A percentile compares a stretch with the other conserved stretches of the same genome.
Evolutionary conservation across 2,797 vertebrate genomes (phyloP).

Genomic region (Hippoglossus hippoglossus): DNA sequence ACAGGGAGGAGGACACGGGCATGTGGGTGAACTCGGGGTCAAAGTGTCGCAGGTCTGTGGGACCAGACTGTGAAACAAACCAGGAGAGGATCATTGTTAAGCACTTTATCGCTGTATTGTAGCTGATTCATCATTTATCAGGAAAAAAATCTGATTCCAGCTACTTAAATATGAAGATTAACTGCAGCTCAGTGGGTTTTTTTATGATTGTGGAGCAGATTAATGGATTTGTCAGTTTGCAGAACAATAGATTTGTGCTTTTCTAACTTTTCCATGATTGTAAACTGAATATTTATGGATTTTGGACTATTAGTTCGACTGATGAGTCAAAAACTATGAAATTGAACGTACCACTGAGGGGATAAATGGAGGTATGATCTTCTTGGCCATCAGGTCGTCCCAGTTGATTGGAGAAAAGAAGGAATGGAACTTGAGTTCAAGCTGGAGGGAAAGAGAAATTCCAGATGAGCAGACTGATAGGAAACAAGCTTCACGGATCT

Average conservation of each 20-base stretch:
- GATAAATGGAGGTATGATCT: constrained; percentile 83
- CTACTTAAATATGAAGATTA: too few relatives aligned
- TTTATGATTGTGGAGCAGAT: too few relatives aligned
- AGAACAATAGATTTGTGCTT: neutral
- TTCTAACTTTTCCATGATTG: too few relatives aligned
- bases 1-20: constrained; percentile 83
- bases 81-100: neutral
- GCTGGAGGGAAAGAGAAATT: constrained; percentile 61
- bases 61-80: constrained; percentile 75
- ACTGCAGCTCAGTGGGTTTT: too few relatives aligned
- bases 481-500: neutral
- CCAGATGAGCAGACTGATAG: constrained; percentile 9
- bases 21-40: constrained; percentile 88
- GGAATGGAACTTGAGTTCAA: constrained; percentile 83
- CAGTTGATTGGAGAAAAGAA: constrained; percentile 89
- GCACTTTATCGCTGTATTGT: neutral
- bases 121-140: neutral
- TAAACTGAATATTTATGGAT: neutral
- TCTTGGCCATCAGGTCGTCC: constrained; percentile 87
- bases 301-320: neutral
- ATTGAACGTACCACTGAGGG: constrained; percentile 83
- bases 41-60: constrained; percentile 86
- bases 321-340: too few relatives aligned
- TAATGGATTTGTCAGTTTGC: neutral
- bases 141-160: too few relatives aligned